These are phyloP conservation scores for Luehdorfia chinensis DNA, from an alignment of 1,140 invertebrate species.

Conservation along the genomic window DNA sequence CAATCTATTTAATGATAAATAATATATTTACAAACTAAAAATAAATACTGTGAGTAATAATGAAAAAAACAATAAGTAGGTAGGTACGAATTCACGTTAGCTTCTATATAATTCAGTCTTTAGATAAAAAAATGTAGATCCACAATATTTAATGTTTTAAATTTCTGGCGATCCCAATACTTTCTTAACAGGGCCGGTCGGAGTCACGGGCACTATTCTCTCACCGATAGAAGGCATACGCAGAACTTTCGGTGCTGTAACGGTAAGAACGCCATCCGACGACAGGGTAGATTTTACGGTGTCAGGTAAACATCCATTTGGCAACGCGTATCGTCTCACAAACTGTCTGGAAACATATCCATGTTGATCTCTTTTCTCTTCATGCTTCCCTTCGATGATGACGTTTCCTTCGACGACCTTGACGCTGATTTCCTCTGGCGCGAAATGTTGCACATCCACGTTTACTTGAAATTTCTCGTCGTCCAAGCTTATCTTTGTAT, in stretches of 20 bases:
- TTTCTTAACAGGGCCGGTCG: conserved; percentile 56
- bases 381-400: conserved; percentile 85
- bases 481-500: conserved; percentile 38
- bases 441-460: conserved; percentile 91
- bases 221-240: conserved; percentile 53
- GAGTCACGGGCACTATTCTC: conserved; percentile 55
- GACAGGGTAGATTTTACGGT: conserved; percentile 84
- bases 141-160: too few species aligned
- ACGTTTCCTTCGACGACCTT: conserved; percentile 85
- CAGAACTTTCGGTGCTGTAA: conserved; percentile 79
- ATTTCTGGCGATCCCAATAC: conserved; percentile 32
- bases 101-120: conserved; percentile 5
- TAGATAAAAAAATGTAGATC: not conserved
- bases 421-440: conserved; percentile 89
- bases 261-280: conserved; percentile 85
- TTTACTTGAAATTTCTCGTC: conserved; percentile 80
- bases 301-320: conserved; percentile 83
- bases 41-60: too few species aligned
- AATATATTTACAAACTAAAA: conserved; percentile 8
- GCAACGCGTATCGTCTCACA: conserved; percentile 82
- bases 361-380: conserved; percentile 85
- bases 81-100: conserved; percentile 3
- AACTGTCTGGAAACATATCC: conserved; percentile 87
- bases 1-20: too few species aligned
- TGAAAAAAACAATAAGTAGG: not conserved